Evolutionary conservation across 2,888 invertebrate genomes (phyloP), one percentile per base, ranked within the genome.

Genomic region (Melinaea marsaeus): DNA sequence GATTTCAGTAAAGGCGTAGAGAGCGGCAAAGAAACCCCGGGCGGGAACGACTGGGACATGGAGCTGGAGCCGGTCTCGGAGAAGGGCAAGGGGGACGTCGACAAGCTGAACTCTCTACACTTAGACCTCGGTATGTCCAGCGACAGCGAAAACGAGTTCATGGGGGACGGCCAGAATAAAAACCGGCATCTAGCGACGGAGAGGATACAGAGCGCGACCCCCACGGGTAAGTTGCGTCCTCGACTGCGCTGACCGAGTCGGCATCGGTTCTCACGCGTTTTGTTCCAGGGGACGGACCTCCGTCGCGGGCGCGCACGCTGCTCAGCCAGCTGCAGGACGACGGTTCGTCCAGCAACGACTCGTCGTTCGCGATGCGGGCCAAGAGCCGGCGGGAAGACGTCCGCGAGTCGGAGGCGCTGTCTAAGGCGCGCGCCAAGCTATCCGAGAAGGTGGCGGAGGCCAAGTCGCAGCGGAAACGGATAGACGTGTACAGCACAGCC

Each of bases 31-130:
- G 86, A 87, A 65, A 80, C 88, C 32, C 84, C 90, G 58, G 86
- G 85, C 67, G 87, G 87, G 62, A 86, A 90, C 2, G 93, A 93
- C 71, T 93, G 93, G 93, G 93, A 93, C 77, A 92, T 92, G 85
- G 93, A 93, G 74, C 77, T 93, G 55, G 93, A 93, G 66, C 90
- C 92, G 46, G 92, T 84, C 22, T 75, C 85, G n/a, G 79, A 83
- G 42, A 90, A 89, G 66, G 84, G 83, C 22, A 90, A 90, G 71
- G 85, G 85, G 58, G 84, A 85, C 47, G 89, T 88, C 56, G 87
- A 88, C 61, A 90, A 90, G 71, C 73, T 90, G 60, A 90, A 90
- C 72, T 90, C 90, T 11, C 74, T 91, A 71, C 89, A 90, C 67
- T 70, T 91, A 62, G 91, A 91, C 69, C 74, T 91, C 61, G 91